Base-by-base conservation (phyloP, 2,797 vertebrate species). In the Pseudopleuronectes americanus region DNA sequence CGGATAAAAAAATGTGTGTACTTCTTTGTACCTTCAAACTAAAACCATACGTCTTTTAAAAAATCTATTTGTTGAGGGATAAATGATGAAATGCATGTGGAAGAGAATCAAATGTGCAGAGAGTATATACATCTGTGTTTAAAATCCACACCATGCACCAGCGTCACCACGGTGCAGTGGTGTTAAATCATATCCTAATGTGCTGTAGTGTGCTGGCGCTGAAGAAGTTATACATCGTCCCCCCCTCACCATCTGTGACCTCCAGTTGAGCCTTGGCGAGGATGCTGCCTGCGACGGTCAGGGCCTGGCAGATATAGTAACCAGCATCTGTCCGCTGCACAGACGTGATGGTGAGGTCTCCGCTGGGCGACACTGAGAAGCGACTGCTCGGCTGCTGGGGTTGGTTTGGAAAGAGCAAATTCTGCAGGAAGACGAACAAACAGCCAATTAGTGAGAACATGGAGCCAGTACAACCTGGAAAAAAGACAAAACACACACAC, bases 241-340 rank as follows among this genome's bases (percentile, higher is more conserved):
- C 64, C 21, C 21, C 85, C 96, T 95, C 89, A 99, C 98, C 98
- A 89, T 99, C 98, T 89, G 97, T 99, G 92, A 99, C 98, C 93
- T 99, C 98, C 93, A 99, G 94, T 89, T 99, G 97, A 84, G 98
- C 98, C 87, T 99, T 99, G 91, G 98, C 98, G 80, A 99, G 95
- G 87, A 99, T 99, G 87, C 98, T 99, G 88, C 98, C 98, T 54
- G 97, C 98, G 81, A 99, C 97, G 0, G 97, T 99, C 83, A 99
- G 92, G 1, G 98, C 97, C 92, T 99, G 98, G 92, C 98, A 99
- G 91, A 99, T 97, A 86, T 99, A 99, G 92, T 97, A 99, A 57
- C 98, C 98, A 0, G 95, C 96, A 57, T 99, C 98, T 33, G 95
- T 92, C n/a, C 97, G 93, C 85, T 99, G 98, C 84, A 99, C 96